Conservation (phyloP, 2,888 invertebrate genomes). For the Allolobophora icterica region DNA sequence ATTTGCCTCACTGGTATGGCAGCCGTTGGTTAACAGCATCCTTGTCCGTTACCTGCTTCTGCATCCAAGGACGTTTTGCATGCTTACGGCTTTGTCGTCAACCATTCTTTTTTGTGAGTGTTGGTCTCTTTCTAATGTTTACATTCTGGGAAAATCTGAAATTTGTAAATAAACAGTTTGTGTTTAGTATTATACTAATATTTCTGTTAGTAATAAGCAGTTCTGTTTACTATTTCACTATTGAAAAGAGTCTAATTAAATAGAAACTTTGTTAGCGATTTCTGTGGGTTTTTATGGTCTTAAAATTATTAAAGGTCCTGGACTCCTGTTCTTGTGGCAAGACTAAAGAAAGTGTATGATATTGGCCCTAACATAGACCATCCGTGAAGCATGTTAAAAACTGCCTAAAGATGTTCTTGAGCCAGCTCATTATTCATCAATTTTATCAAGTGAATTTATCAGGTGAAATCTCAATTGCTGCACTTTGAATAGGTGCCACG, state of each 20-base stretch:
- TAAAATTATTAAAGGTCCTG: background rate
- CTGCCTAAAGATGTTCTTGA: background rate
- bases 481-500: too few species aligned
- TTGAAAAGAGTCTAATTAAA: background rate
- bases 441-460: too few species aligned
- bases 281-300: background rate
- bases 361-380: background rate
- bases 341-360: background rate
- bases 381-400: background rate
- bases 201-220: background rate
- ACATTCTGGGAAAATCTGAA: background rate
- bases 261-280: background rate
- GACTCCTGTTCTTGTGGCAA: background rate
- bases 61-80: background rate
- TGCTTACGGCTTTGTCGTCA: background rate
- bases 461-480: too few species aligned
- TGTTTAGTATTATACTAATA: background rate
- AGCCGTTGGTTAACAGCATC: background rate
- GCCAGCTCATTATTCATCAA: too few species aligned
- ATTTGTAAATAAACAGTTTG: background rate
- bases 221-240: background rate
- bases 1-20: background rate
- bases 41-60: slow-evolving; percentile 10
- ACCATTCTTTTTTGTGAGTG: background rate
- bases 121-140: background rate